phyloP scores from a whole-genome alignment of 1,140 invertebrate genomes.

The Bursaphelenchus mucronatus region DNA sequence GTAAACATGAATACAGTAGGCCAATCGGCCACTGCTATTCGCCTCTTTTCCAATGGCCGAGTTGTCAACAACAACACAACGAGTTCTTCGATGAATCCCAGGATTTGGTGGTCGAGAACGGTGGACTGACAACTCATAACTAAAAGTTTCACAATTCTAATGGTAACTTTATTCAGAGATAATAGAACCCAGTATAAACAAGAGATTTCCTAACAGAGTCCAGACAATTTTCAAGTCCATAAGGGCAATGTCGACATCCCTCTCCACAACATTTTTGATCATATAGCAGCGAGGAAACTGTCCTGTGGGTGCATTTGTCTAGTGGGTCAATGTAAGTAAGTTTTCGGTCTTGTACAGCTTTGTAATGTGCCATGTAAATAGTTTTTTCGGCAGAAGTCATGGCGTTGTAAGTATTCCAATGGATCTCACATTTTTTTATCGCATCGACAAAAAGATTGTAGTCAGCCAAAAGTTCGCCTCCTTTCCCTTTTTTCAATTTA shows the following conservation, averaged over 20 bases:
- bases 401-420: constrained; percentile 21
- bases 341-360: constrained; percentile 44
- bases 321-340: constrained; percentile 42
- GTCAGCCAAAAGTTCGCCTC: constrained; percentile 25
- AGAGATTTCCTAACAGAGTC: constrained; percentile 34
- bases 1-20: constrained; percentile 66
- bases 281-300: constrained; percentile 48
- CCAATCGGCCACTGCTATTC: constrained; percentile 84
- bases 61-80: constrained; percentile 88
- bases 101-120: constrained; percentile 51
- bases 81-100: constrained; percentile 66
- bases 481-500: constrained; percentile 9
- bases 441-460: constrained; percentile 24
- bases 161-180: constrained; percentile 35
- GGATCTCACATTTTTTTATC: constrained; percentile 18
- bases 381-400: constrained; percentile 23
- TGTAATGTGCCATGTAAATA: constrained; percentile 27
- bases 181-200: constrained; percentile 48
- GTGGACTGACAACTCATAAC: constrained; percentile 53
- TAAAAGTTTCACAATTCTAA: constrained; percentile 30
- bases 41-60: constrained; percentile 86
- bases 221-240: constrained; percentile 47
- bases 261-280: constrained; percentile 55
- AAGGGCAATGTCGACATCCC: constrained; percentile 59
- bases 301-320: constrained; percentile 34